Conservation (phyloP, 2,113 vertebrate species). For the Trachemys scripta region DNA sequence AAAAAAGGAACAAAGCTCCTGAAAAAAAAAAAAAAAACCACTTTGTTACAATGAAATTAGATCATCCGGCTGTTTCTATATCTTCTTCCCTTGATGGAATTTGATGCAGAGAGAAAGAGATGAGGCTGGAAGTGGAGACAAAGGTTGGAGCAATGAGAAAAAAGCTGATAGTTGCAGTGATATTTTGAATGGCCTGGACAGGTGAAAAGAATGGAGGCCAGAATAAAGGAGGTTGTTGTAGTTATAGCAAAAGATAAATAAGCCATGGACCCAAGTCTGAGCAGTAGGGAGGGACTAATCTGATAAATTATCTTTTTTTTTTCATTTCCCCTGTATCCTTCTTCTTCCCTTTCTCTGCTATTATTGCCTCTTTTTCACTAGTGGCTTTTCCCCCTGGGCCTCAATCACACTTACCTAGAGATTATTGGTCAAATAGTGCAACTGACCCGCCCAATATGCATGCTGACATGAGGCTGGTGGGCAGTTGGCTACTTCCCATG, state of each 20-base stretch:
- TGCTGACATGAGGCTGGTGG: not conserved
- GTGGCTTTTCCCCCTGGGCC: too few relatives aligned
- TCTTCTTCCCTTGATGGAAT: not conserved
- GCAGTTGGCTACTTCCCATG: not conserved
- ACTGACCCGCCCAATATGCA: not conserved
- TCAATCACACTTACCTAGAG: too few relatives aligned
- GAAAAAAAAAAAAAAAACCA: not conserved
- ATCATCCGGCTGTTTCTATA: not conserved
- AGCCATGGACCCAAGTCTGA: too few relatives aligned
- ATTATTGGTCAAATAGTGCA: too few relatives aligned
- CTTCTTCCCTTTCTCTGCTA: too few relatives aligned
- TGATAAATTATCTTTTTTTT: not conserved
- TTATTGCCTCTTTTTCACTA: too few relatives aligned
- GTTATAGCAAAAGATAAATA: not conserved
- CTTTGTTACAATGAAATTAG: not conserved
- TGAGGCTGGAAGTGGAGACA: not conserved
- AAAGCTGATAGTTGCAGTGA: not conserved
- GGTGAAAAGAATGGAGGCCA: not conserved
- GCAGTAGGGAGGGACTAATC: not conserved
- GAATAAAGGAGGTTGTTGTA: not conserved
- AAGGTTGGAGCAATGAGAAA: not conserved
- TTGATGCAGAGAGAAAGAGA: not conserved
- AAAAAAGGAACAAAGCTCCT: too few relatives aligned
- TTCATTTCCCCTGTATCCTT: too few relatives aligned
- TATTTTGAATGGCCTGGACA: not conserved